Evolutionary conservation across 1,140 invertebrate species (phyloP), one percentile per base, ranked within the genome.

Genomic region (Halesus radiatus): DNA sequence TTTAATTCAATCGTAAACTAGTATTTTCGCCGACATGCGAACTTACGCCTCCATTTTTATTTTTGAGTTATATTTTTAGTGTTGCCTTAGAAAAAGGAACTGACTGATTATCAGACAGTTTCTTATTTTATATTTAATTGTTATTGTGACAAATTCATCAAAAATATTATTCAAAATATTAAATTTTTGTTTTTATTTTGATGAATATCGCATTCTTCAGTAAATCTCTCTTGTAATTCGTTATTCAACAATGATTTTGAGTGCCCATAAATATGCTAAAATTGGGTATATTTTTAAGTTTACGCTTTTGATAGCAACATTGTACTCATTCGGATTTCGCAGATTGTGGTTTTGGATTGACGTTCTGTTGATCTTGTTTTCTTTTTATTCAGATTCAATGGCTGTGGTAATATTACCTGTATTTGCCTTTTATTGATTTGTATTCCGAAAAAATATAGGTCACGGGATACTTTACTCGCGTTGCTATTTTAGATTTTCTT

Each of bases 301-400:
- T 66, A 15, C 4, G 50, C 4, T n/a, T 16, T 50, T 16, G 18
- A 60, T 73, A 62, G 78, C 78, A 79, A 79, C 70, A 79, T 64
- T 60, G 15, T 68, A 74, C 18, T 62, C 53, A 29, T 56, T 45
- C 45, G n/a, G n/a, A 73, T 75, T 58, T 80, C 50, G 79, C 72
- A 70, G 62, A 68, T 76, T 68, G 79, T 76, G 58, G 72, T 68
- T 60, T 53, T 5, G 62, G 76, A 78, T 78, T 79, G 78, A 79
- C 78, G 78, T 79, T 73, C 78, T 66, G 68, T 76, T 76, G 79
- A 76, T 75, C 79, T 76, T 80, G 79, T 80, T 76, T 80, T 80
- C 79, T 80, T 80, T 79, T 80, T 75, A 80, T 80, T 80, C 79
- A 54, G 78, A 64, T 75, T 60, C 58, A 70, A 80, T 80, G 79